Base-by-base conservation (phyloP, 2,797 vertebrate genomes). In the Tamandua tetradactyla region DNA sequence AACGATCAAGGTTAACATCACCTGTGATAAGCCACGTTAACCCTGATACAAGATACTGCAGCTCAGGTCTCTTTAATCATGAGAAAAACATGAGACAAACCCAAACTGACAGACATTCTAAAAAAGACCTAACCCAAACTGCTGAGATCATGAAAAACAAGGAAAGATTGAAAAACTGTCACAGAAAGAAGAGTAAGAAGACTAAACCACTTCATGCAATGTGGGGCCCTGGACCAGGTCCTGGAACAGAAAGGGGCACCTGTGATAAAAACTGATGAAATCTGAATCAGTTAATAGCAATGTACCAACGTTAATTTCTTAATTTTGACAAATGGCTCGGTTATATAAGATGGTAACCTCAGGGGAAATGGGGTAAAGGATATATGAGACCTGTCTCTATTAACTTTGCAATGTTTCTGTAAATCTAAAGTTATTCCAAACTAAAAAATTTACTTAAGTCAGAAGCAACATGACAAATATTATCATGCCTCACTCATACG, bases 381-480 rank as follows among this genome's bases (percentile, higher is more conserved):
- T 64, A 82, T 20, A 42, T 4, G 11, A 7, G 27, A 92, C 69
- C 18, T 84, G 57, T 32, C 64, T 49, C 3, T 27, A 59, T 12
- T 44, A 62, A n/a, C 44, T 61, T 68, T 61, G 42, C 1, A 69
- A 40, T 14, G 69, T 81, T 88, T 86, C 42, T 49, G 18, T 76
- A 87, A 88, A 81, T 86, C 22, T 57, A 47, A 84, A 94, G 81
- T 40, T 57, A 52, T 86, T 78, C 23, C 57, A 47, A 79, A 87
- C 74, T 79, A 47, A 81, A 81, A 91, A 69, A 52, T 17, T 79
- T 86, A 85, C n/a, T 89, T 69, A n/a, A n/a, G n/a, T n/a, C n/a
- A n/a, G n/a, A n/a, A n/a, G n/a, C n/a, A n/a, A n/a, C n/a, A n/a
- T n/a, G n/a, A n/a, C n/a, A n/a, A n/a, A n/a, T n/a, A n/a, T n/a